Conservation (phyloP, 2,797 vertebrate species). For the Spheniscus humboldti region DNA sequence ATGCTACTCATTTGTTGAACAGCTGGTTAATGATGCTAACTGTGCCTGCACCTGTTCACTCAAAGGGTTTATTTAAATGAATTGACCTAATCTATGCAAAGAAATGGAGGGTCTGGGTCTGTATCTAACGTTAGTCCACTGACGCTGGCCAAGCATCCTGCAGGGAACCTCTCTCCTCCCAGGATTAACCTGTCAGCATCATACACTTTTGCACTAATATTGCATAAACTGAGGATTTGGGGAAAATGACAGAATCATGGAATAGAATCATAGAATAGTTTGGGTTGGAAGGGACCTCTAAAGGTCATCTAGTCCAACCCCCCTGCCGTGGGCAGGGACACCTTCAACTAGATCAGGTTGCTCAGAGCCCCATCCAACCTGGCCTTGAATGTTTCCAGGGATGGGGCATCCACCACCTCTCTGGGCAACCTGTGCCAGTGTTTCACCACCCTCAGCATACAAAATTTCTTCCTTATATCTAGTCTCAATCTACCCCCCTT, state of each 20-base stretch:
- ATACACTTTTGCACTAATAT: neutral
- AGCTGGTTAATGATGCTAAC: neutral
- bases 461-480: no score
- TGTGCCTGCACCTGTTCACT: neutral
- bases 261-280: no score
- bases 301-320: no score
- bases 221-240: neutral
- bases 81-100: neutral
- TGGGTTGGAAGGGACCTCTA: no score
- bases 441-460: no score
- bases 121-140: neutral
- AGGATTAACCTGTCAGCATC: neutral
- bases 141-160: fast-evolving
- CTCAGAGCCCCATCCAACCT: no score
- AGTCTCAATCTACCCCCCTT: no score
- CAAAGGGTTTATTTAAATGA: neutral
- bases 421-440: no score
- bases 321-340: no score
- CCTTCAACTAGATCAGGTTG: no score
- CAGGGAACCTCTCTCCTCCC: neutral
- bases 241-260: neutral
- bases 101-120: neutral
- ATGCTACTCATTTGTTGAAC: neutral
- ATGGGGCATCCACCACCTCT: no score
- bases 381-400: no score